Evolutionary conservation across 2,888 invertebrate species (phyloP).

Genomic region (Drosophila quinaria): DNA sequence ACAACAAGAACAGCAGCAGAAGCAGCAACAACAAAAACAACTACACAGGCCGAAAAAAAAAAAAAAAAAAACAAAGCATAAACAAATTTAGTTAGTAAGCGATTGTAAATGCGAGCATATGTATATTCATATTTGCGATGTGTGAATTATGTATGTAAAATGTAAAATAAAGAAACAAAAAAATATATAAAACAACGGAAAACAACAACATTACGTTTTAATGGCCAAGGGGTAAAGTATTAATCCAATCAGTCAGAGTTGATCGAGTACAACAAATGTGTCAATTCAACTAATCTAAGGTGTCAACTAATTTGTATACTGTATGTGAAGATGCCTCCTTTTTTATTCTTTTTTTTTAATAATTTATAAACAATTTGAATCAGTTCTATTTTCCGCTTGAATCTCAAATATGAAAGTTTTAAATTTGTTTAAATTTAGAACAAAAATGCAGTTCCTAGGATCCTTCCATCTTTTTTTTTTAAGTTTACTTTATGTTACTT

Average conservation of each 20-base stretch:
- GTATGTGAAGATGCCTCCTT: too few species aligned
- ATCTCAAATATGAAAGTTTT: too few species aligned
- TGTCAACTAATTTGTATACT: too few species aligned
- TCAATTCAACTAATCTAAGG: background rate
- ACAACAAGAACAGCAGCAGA: conserved; percentile 50
- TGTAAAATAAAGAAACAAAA: conserved; percentile 82
- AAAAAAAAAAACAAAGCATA: conserved; percentile 57
- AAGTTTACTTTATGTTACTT: too few species aligned
- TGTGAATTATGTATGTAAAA: conserved; percentile 83
- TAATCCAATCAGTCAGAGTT: background rate
- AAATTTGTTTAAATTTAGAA: too few species aligned
- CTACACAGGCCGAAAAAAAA: conserved; percentile 54
- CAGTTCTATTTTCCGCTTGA: too few species aligned
- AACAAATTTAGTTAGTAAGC: conserved; percentile 75
- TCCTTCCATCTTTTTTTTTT: too few species aligned
- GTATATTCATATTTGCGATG: conserved; percentile 72
- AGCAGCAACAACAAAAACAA: conserved; percentile 2
- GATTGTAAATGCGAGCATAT: conserved; percentile 76
- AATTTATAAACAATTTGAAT: too few species aligned
- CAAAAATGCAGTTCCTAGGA: too few species aligned
- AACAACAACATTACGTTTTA: conserved; percentile 10
- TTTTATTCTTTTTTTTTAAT: too few species aligned
- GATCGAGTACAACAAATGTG: background rate
- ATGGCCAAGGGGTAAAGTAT: background rate
- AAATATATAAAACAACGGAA: conserved; percentile 72